Base-by-base conservation (phyloP, 30 jellyfish, hydroid and myxozoan species). In the Cassiopea andromeda region DNA sequence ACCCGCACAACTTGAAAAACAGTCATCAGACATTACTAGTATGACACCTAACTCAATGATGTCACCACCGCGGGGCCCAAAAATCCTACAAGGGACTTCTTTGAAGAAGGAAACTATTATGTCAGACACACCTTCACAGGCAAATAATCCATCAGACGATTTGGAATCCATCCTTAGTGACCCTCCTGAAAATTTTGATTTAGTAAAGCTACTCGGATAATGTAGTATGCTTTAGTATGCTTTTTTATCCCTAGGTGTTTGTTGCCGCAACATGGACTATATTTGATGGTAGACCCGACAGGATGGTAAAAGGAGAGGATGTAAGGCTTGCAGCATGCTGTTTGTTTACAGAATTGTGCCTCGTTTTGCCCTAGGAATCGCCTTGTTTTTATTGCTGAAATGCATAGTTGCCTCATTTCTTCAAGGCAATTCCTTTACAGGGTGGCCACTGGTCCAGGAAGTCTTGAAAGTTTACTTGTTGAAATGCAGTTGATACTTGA, bases 161-260 rank as follows among this genome's bases (percentile, higher is more conserved):
- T 64, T 91, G 61, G 97, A 91, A 77, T 82, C 93, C 19, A 38
- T 91, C 13, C 94, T 91, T 71, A 84, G 97, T 61, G 91, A 91
- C 78, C 97, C 97, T 44, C 97, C 97, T 76, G 93, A 91, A 66
- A 84, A 91, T 81, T 91, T 91, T 85, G 97, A 91, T 67, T 89
- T 91, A 74, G 97, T 91, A 13, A 91, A 91, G 79, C 82, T 87
- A 59, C 75, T 87, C 50, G 94, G 94, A 46, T 88, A 68, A 85
- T 71, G 9, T 17, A 87, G 75, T 49, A 54, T 50, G 75, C 54
- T 16, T 70, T 18, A 4, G n/a, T 14, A 70, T 43, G 54, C 54
- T 77, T 49, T 75, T 47, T 75, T 75, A 75, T 8, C 50, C 57
- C 48, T 14, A 43, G 74, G 50, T 48, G 86, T 77, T 77, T 69